phyloP scores from a whole-genome alignment of 2,888 invertebrate genomes.

The Papilio protenor region DNA sequence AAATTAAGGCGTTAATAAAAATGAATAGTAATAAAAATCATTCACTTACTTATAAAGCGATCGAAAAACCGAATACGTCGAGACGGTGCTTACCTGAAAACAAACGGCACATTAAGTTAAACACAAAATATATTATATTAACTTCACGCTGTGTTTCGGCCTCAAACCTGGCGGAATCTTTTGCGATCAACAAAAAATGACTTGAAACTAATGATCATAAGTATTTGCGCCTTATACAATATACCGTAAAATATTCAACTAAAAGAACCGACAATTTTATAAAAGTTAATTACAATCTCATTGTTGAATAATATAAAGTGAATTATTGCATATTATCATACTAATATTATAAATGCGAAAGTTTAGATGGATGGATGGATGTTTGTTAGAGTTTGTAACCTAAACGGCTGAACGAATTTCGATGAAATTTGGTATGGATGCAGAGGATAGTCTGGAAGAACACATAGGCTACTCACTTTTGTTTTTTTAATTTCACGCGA shows the following conservation, averaged over 20 bases:
- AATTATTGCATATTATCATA: not conserved
- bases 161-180: slow-evolving; percentile 16
- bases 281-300: not conserved
- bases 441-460: too few relatives aligned
- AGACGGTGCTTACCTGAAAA: slow-evolving; percentile 48
- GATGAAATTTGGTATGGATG: too few relatives aligned
- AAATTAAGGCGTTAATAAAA: not conserved
- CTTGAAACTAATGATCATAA: slow-evolving; percentile 9
- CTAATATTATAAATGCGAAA: too few relatives aligned
- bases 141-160: slow-evolving; percentile 20
- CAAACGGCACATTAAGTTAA: slow-evolving; percentile 42
- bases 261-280: not conserved
- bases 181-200: slow-evolving; percentile 1
- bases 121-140: not conserved
- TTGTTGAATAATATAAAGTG: not conserved
- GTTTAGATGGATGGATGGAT: too few relatives aligned
- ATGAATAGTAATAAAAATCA: not conserved
- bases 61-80: not conserved
- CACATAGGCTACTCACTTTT: too few relatives aligned
- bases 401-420: too few relatives aligned
- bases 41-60: slow-evolving; percentile 28
- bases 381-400: too few relatives aligned
- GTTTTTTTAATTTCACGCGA: too few relatives aligned
- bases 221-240: not conserved
- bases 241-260: not conserved